Conservation (phyloP, 1,140 invertebrate species). For the Cotesia chilonis region DNA sequence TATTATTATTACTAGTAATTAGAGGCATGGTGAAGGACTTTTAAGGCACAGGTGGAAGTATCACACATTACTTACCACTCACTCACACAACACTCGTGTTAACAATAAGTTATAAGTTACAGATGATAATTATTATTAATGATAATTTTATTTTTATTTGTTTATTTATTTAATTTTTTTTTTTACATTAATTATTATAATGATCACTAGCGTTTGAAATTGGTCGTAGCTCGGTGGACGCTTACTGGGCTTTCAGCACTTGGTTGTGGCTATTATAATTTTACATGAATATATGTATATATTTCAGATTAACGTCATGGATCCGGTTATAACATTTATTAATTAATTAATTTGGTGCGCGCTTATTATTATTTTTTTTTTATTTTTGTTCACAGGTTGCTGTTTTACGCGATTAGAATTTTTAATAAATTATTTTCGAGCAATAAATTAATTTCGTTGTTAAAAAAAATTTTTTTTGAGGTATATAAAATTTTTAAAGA, state of each 20-base stretch:
- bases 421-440: conserved; percentile 36
- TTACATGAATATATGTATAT: conserved; percentile 53
- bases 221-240: conserved; percentile 43
- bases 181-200: conserved; percentile 28
- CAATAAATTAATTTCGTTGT: conserved; percentile 29
- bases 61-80: conserved; percentile 28
- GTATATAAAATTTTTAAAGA: too few species aligned
- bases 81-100: too few species aligned
- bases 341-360: not conserved
- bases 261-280: conserved; percentile 53
- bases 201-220: conserved; percentile 41
- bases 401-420: conserved; percentile 16
- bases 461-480: too few species aligned
- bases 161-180: conserved; percentile 21
- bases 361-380: conserved; percentile 31
- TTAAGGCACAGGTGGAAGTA: conserved; percentile 53
- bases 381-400: conserved; percentile 40
- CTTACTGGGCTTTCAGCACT: conserved; percentile 61
- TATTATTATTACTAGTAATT: conserved; percentile 43
- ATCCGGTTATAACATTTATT: conserved; percentile 20
- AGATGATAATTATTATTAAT: conserved; percentile 15
- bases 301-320: conserved; percentile 60
- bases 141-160: conserved; percentile 18
- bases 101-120: conserved; percentile 11
- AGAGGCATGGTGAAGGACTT: conserved; percentile 59